Evolutionary conservation across 2,797 vertebrate genomes (phyloP), one percentile per base, ranked within the genome.

Genomic region (Artibeus lituratus): DNA sequence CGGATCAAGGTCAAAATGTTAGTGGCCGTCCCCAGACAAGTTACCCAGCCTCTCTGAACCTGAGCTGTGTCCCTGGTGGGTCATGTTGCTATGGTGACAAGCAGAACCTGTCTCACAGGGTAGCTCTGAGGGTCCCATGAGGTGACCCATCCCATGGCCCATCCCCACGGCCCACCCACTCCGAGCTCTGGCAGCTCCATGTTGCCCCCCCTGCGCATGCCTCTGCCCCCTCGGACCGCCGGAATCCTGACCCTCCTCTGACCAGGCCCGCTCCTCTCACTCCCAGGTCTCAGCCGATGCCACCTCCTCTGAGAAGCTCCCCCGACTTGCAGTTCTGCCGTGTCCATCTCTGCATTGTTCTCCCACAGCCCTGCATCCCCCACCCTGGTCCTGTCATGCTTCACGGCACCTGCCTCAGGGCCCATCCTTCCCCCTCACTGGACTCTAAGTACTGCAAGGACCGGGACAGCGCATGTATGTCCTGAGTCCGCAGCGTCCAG

Each of bases 391-490:
- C 47, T 5, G 21, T 51, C 47, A 8, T 8, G 14, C 9, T 53
- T 0, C 0, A 12, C 29, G n/a, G 7, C 14, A 42, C 26, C 55
- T 55, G 32, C 37, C 42, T 1, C 3, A 8, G 18, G 42, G 26
- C 8, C 12, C 8, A 57, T 26, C 42, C 7, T 15, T 18, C 53
- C 24, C 49, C 29, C 19, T 37, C 26, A 55, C 21, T 4, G 24
- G 65, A 12, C 49, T 35, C 24, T 7, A 21, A 51, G 53, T 62
- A 78, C 77, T 32, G 9, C 62, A 22, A 32, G 32, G n/a, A 5
- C 47, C 85, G 6, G 8, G 16, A 18, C 49, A 35, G 15, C 7
- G 35, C 18, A 3, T 7, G 44, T 55, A 47, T 42, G 37, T 8
- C 24, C 37, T 47, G n/a, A 77, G 91, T 4, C 39, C n/a, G 24